A percentile compares a stretch with the other conserved stretches of the same genome.
Evolutionary conservation across 2,888 invertebrate species (phyloP).

Genomic region (Chironomus tentans): DNA sequence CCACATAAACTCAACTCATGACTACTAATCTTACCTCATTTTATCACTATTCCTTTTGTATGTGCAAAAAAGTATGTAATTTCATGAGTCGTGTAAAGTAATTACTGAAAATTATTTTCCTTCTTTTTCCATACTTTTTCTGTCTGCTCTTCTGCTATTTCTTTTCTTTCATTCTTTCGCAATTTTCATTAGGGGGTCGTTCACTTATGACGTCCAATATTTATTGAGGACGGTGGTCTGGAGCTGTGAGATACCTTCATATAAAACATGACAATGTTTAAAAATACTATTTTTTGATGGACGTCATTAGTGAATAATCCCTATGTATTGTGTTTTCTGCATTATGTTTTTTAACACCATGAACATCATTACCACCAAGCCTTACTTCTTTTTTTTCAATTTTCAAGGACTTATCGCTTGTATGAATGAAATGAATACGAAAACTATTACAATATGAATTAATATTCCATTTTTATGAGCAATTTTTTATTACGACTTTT

Average conservation of each 20-base stretch:
- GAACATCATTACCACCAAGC: neutral
- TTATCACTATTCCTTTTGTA: too few relatives aligned
- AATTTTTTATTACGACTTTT: too few relatives aligned
- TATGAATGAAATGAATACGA: neutral
- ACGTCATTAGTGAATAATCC: too few relatives aligned
- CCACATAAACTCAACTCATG: too few relatives aligned
- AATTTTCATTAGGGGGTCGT: neutral
- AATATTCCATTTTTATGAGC: too few relatives aligned
- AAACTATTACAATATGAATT: too few relatives aligned
- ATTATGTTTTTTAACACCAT: neutral
- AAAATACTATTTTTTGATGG: too few relatives aligned
- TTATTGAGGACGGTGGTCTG: too few relatives aligned
- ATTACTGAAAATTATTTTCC: slow-evolving; percentile 1
- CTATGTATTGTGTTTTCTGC: neutral
- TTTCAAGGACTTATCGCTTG: neutral
- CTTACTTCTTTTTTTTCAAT: neutral
- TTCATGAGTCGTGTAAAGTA: neutral
- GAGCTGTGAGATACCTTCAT: too few relatives aligned
- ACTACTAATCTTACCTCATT: too few relatives aligned
- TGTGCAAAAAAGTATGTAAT: neutral
- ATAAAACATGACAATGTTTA: too few relatives aligned
- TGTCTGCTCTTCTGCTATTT: neutral
- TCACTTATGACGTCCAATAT: too few relatives aligned
- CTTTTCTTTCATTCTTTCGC: neutral
- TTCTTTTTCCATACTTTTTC: neutral